Percentiles rank a stretch among this genome's conserved stretches.
Evolutionary conservation across 2,113 vertebrate species (phyloP).

Genomic region (Crotalus tigris): DNA sequence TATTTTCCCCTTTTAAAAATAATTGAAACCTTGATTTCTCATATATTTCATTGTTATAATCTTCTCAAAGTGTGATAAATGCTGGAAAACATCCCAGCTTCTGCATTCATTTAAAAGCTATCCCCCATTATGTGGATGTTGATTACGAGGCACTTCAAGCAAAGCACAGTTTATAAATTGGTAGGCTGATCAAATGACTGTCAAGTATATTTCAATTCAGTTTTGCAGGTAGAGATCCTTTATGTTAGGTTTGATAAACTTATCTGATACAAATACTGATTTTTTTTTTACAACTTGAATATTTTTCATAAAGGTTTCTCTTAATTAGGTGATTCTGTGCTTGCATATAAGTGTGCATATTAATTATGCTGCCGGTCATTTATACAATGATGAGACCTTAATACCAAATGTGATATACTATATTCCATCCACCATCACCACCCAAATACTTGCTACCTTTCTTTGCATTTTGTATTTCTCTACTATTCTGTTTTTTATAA

Average conservation of each 20-base stretch:
- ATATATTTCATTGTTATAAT: conserved; percentile 51
- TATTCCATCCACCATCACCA: conserved; percentile 32
- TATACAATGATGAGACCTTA: conserved; percentile 44
- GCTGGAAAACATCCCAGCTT: conserved; percentile 51
- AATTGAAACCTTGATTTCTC: conserved; percentile 30
- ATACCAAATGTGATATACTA: conserved; percentile 37
- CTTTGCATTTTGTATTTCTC: conserved; percentile 57
- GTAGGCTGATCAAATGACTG: conserved; percentile 48
- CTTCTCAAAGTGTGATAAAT: conserved; percentile 40
- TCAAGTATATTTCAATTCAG: conserved; percentile 46
- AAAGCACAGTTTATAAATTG: conserved; percentile 46
- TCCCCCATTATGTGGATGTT: conserved; percentile 39
- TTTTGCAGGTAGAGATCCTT: conserved; percentile 44
- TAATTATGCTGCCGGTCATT: conserved; percentile 41
- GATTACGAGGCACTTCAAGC: conserved; percentile 55
- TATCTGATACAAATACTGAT: conserved; percentile 56
- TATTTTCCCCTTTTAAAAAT: neutral
- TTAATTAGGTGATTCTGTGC: conserved; percentile 46
- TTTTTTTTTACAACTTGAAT: conserved; percentile 54
- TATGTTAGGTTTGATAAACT: conserved; percentile 55
- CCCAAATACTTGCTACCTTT: conserved; percentile 43
- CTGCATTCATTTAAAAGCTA: conserved; percentile 39
- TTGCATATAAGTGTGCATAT: conserved; percentile 15
- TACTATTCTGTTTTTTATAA: conserved; percentile 55
- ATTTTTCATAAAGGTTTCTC: conserved; percentile 50